phyloP scores from a whole-genome alignment of 1,140 invertebrate species.

The Drosophila kepulauana region DNA sequence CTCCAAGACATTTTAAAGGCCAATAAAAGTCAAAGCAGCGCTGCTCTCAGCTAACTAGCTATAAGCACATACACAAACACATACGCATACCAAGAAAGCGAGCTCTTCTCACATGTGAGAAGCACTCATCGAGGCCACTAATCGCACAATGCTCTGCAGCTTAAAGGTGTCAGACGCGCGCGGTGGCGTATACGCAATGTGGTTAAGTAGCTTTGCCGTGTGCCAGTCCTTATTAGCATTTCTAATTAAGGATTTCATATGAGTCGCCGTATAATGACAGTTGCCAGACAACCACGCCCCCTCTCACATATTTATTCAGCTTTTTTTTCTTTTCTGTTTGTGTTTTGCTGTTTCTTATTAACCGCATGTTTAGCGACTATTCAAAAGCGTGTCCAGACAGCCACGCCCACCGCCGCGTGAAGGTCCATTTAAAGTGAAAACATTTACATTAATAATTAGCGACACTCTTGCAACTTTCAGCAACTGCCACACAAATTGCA shows the following conservation, averaged over 20 bases:
- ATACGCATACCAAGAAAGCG: neutral
- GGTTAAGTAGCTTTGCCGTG: slow-evolving; percentile 67
- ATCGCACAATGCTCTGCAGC: slow-evolving; percentile 60
- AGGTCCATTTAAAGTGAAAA: slow-evolving; percentile 74
- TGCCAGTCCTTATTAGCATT: slow-evolving; percentile 68
- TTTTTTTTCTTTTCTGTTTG: neutral
- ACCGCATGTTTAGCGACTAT: slow-evolving; percentile 70
- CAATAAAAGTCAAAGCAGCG: slow-evolving; percentile 71
- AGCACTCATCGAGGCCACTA: slow-evolving; percentile 58
- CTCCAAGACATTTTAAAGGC: slow-evolving; percentile 71
- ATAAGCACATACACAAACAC: slow-evolving; percentile 27
- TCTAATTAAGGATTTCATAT: slow-evolving; percentile 76
- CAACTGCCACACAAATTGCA: slow-evolving; percentile 68
- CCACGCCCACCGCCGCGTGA: slow-evolving; percentile 33
- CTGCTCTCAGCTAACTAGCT: slow-evolving; percentile 40
- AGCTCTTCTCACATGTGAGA: slow-evolving; percentile 6
- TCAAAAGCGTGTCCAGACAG: slow-evolving; percentile 47
- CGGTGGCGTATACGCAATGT: slow-evolving; percentile 59
- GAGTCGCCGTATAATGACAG: slow-evolving; percentile 68
- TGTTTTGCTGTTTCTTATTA: slow-evolving; percentile 31
- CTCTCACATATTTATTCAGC: slow-evolving; percentile 8
- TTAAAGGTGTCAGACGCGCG: slow-evolving; percentile 60
- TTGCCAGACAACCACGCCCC: slow-evolving; percentile 45
- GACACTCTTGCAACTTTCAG: slow-evolving; percentile 52
- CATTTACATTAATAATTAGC: slow-evolving; percentile 84